These are phyloP conservation scores for Cyprinus carpio DNA, from an alignment of 2,113 vertebrate genomes.

Conservation along the genomic window DNA sequence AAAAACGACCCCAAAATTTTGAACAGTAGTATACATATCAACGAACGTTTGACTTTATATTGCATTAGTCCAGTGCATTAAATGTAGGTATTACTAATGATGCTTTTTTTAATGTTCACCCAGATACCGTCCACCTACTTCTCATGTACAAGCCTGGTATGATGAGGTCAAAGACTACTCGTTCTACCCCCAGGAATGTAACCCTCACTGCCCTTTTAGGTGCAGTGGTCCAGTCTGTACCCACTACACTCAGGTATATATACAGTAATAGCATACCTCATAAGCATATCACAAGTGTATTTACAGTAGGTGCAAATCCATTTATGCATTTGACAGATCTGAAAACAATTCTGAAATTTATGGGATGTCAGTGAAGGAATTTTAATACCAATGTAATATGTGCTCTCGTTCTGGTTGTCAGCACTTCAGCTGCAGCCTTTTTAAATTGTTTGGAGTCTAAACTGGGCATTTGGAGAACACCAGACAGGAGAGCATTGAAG, in stretches of 20 bases:
- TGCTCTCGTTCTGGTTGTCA: not conserved
- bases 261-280: not conserved
- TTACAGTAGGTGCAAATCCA: not conserved
- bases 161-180: constrained; percentile 95
- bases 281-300: not conserved
- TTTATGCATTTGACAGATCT: not conserved
- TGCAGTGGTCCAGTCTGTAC: constrained; percentile 96
- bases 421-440: constrained; percentile 4
- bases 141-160: constrained; percentile 97
- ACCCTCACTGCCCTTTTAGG: constrained; percentile 91
- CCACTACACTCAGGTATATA: constrained; percentile 91
- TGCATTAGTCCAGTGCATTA: not conserved
- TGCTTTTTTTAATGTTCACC: constrained; percentile 9
- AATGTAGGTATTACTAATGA: not conserved
- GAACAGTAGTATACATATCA: not conserved
- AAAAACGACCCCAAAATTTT: not conserved
- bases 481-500: not conserved
- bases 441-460: not conserved
- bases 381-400: not conserved
- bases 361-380: not conserved
- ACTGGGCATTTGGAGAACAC: not conserved
- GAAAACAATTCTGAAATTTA: not conserved
- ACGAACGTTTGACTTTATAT: not conserved
- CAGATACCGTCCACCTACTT: constrained; percentile 92
- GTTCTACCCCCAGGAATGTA: constrained; percentile 92